Base-by-base conservation (phyloP, 2,888 invertebrate genomes). In the Sipha maydis region DNA sequence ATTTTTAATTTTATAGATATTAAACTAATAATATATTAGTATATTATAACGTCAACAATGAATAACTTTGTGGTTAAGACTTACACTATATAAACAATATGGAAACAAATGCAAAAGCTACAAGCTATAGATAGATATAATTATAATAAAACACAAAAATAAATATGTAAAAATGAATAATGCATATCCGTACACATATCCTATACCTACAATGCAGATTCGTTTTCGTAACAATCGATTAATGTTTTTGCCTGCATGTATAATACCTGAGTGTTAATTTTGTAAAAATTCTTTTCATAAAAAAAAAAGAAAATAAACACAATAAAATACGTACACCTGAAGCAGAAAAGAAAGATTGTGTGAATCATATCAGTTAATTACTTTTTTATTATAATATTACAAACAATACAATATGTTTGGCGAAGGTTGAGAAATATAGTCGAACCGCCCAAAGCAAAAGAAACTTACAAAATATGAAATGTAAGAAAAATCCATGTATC, bases 351-450 rank as follows among this genome's bases (percentile, higher is more conserved):
- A 67, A 85, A 77, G 61, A 77, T 48, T 67, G 11, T 83, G 77
- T 67, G 77, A 85, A 77, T 85, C 41, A 67, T 69, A 77, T 77
- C n/a, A 85, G 85, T 85, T 85, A 85, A 85, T 85, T 85, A 85
- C 11, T 67, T 85, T 77, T 67, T 76, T 85, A 67, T 67, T 85
- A 85, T 85, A 85, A 85, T 77, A 76, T 41, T 48, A 67, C 77
- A 34, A 77, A 85, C 85, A 85, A 77, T 85, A 85, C 67, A 76
- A 75, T 28, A 56, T 75, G 34, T 83, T 61, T 21, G 25, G 56
- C 48, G 31, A 77, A 76, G 61, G 85, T 77, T 85, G 77, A 85
- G 85, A 85, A 85, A 85, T 85, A 31, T 25, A 41, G 85, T 77
- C 28, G 28, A 77, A 48, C 41, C 41, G 77, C 67, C 48, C 77